These are phyloP conservation scores for Mesembrinibis cayennensis DNA, from an alignment of 2,113 vertebrate genomes.

Conservation along the genomic window DNA sequence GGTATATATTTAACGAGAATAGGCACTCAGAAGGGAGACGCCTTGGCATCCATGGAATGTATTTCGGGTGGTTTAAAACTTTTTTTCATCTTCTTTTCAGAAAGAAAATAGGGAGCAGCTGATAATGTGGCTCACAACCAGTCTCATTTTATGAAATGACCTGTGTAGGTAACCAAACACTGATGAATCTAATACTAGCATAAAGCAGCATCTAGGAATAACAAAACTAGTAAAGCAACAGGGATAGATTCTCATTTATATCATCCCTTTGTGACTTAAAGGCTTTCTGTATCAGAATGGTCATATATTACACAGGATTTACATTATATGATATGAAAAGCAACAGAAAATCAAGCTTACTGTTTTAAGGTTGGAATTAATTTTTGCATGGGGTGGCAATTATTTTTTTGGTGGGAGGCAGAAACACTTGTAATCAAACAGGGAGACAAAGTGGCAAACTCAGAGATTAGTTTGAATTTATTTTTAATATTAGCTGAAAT, in stretches of 20 bases:
- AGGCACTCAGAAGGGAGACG: slow-evolving; percentile 42
- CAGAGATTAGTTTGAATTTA: not conserved
- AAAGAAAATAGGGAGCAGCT: slow-evolving; percentile 33
- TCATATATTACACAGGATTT: not conserved
- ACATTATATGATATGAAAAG: not conserved
- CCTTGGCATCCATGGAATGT: slow-evolving; percentile 44
- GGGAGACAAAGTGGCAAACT: not conserved
- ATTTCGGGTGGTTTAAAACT: slow-evolving; percentile 6
- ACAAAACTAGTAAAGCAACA: slow-evolving; percentile 4
- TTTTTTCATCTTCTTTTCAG: slow-evolving; percentile 27
- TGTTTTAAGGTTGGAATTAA: not conserved
- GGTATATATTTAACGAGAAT: slow-evolving; percentile 61
- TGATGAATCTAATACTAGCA: not conserved
- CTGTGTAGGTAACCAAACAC: slow-evolving; percentile 36
- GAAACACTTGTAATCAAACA: not conserved
- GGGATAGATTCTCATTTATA: not conserved
- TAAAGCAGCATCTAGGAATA: not conserved
- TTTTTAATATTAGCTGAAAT: not conserved
- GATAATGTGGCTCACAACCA: slow-evolving; percentile 38
- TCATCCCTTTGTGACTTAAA: not conserved
- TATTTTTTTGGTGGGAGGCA: not conserved
- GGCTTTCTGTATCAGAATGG: not conserved
- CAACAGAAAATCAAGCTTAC: not conserved
- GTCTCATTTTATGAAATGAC: slow-evolving; percentile 43
- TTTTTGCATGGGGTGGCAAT: not conserved